These are phyloP conservation scores for Cosmia pyralina DNA, from an alignment of 2,888 invertebrate species.

Conservation along the genomic window DNA sequence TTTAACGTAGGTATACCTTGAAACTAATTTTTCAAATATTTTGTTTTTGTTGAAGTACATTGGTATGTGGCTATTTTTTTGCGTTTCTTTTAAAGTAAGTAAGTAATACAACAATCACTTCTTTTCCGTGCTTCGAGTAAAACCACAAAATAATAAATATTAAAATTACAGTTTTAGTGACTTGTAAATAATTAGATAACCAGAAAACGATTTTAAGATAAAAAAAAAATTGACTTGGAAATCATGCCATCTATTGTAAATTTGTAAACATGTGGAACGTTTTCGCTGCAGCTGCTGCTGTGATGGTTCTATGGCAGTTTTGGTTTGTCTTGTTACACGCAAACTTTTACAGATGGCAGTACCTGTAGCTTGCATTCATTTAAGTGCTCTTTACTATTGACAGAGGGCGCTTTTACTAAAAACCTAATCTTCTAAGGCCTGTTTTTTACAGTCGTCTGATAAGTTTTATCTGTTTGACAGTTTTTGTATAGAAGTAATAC, in stretches of 20 bases:
- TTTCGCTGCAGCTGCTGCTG: neutral
- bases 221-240: neutral
- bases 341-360: slow-evolving; percentile 28
- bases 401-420: slow-evolving; percentile 20
- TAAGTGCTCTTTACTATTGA: neutral
- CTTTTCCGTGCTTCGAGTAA: neutral
- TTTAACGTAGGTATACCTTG: too few species aligned
- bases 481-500: neutral
- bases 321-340: neutral
- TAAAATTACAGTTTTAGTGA: neutral
- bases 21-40: too few species aligned
- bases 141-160: neutral
- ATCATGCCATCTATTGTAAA: slow-evolving; percentile 8
- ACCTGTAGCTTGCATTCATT: neutral
- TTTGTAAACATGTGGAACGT: neutral
- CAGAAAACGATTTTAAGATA: neutral
- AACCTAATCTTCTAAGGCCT: neutral
- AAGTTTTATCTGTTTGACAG: neutral
- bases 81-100: neutral
- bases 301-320: too few species aligned
- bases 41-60: too few species aligned
- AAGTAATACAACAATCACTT: neutral
- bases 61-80: neutral
- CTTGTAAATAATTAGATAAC: neutral
- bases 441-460: neutral